A percentile compares a stretch with the other conserved stretches of the same genome.
Evolutionary conservation across 2,888 invertebrate genomes (phyloP).

Genomic region (Polymixis flavicincta): DNA sequence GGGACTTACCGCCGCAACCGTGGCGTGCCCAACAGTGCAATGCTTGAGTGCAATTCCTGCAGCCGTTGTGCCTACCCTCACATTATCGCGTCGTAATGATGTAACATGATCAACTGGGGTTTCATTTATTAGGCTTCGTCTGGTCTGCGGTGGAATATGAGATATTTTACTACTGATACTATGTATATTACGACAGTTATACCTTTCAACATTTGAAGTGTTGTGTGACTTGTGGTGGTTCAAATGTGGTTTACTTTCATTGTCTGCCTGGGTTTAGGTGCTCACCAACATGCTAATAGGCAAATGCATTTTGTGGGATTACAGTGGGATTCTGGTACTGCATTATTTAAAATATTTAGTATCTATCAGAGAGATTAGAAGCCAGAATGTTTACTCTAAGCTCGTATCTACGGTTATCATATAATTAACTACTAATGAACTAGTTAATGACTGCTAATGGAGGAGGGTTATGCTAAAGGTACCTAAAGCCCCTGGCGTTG

Average conservation of each 20-base stretch:
- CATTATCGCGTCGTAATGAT: slow-evolving; percentile 9
- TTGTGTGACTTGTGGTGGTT: neutral
- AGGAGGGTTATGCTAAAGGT: slow-evolving; percentile 13
- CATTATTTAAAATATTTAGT: neutral
- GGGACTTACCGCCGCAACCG: too few species aligned
- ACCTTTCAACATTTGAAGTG: neutral
- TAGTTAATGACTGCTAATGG: slow-evolving; percentile 27
- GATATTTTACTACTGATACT: neutral
- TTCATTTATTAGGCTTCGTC: slow-evolving; percentile 50
- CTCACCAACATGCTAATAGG: neutral
- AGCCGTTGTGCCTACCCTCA: neutral
- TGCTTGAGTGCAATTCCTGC: slow-evolving; percentile 16
- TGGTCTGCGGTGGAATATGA: slow-evolving; percentile 23
- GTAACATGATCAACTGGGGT: slow-evolving; percentile 34
- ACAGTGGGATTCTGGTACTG: neutral
- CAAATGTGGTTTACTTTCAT: neutral
- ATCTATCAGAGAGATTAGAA: neutral
- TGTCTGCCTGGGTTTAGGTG: neutral
- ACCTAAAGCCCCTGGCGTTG: neutral
- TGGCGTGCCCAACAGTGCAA: too few species aligned
- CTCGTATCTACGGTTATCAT: slow-evolving; percentile 3
- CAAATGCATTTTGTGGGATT: neutral
- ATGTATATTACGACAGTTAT: neutral
- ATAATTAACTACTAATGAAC: slow-evolving; percentile 39
- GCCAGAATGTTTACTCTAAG: slow-evolving; percentile 14